Conservation (phyloP, 2,113 vertebrate species). For the Mesoclemmys tuberculata region DNA sequence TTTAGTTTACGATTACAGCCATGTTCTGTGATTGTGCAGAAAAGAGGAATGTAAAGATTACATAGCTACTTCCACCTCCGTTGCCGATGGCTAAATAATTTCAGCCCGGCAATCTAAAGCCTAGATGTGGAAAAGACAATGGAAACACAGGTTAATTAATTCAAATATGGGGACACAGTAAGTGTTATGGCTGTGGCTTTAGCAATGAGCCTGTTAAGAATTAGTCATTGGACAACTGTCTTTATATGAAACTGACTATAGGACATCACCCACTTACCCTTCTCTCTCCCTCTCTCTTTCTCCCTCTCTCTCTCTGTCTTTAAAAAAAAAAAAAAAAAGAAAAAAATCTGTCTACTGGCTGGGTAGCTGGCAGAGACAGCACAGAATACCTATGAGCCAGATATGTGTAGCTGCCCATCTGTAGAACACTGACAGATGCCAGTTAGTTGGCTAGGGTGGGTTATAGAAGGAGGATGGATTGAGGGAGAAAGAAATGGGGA, state of each 20-base stretch:
- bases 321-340: too few relatives aligned
- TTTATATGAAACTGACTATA: neutral
- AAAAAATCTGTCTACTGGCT: neutral
- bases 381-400: neutral
- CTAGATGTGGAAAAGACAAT: neutral
- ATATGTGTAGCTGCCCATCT: neutral
- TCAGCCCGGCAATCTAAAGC: neutral
- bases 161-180: neutral
- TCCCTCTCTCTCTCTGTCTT: too few relatives aligned
- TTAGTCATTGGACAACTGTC: neutral
- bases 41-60: neutral
- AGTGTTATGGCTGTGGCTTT: neutral
- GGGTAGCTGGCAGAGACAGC: neutral
- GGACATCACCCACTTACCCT: neutral
- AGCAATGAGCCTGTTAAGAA: neutral
- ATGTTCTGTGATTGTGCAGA: neutral
- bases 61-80: accelerated
- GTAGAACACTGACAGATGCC: neutral
- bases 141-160: neutral
- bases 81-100: neutral
- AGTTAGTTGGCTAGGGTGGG: neutral
- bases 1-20: neutral
- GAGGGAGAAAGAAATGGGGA: neutral
- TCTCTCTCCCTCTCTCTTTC: neutral
- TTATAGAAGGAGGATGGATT: neutral